phyloP scores from a whole-genome alignment of 2,888 invertebrate genomes.

The Zele albiditarsus region DNA sequence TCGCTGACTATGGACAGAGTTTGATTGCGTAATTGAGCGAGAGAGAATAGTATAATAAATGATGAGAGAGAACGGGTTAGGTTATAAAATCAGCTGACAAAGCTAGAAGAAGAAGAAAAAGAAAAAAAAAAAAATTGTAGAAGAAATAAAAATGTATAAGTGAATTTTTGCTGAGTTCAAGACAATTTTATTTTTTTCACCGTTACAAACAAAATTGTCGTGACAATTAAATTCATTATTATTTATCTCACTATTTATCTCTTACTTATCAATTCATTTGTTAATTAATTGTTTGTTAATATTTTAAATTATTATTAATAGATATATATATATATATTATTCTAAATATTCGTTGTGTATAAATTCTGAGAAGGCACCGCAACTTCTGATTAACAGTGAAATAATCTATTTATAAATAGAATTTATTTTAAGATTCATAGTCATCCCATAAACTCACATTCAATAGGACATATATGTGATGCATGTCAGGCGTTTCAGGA shows the following conservation, averaged over 20 bases:
- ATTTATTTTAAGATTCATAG: conserved; percentile 49
- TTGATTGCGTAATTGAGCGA: conserved; percentile 15
- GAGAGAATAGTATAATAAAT: background rate
- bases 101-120: background rate
- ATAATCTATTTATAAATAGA: conserved; percentile 47
- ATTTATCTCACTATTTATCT: too few species aligned
- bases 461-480: background rate
- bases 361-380: conserved; percentile 46
- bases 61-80: background rate
- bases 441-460: conserved; percentile 32
- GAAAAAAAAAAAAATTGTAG: background rate
- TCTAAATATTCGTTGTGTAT: conserved; percentile 47
- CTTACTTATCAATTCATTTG: too few species aligned
- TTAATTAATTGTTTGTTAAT: background rate
- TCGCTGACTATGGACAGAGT: background rate
- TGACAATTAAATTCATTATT: too few species aligned
- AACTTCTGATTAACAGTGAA: conserved; percentile 52
- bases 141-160: background rate
- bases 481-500: too few species aligned
- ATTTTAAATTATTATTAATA: too few species aligned
- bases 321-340: conserved; percentile 42
- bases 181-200: too few species aligned
- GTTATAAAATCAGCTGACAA: conserved; percentile 2
- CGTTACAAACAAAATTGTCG: too few species aligned
- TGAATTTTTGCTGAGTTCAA: too few species aligned